A percentile compares a stretch with the other conserved stretches of the same genome.
phyloP scores from a whole-genome alignment of 2,888 invertebrate species.

The Scelioninae gen. 1 region DNA sequence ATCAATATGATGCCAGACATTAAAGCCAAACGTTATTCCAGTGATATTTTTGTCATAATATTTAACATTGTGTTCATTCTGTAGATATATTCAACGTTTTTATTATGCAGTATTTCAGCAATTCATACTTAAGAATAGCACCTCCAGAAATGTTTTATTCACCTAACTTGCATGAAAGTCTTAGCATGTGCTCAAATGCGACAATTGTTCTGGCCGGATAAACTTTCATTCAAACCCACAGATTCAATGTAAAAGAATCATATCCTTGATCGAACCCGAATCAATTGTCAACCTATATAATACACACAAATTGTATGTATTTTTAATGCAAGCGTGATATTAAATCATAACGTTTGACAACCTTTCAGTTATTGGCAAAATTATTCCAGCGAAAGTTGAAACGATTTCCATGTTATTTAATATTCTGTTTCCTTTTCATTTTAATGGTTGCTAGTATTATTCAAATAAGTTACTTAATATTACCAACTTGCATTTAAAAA shows the following conservation, averaged over 20 bases:
- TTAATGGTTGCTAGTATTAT: too few species aligned
- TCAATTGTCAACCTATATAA: not conserved
- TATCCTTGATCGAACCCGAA: conserved; percentile 14
- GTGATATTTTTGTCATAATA: too few species aligned
- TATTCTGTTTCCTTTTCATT: too few species aligned
- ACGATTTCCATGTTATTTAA: too few species aligned
- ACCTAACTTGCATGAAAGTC: conserved; percentile 5
- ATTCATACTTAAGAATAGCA: not conserved
- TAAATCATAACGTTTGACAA: not conserved
- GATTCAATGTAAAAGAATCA: conserved; percentile 27
- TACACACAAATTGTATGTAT: not conserved
- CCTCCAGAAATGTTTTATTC: not conserved
- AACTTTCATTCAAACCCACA: conserved; percentile 9
- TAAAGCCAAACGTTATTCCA: too few species aligned
- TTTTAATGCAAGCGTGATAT: not conserved
- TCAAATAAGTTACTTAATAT: too few species aligned
- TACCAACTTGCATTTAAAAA: not conserved
- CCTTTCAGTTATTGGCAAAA: not conserved
- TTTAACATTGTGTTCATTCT: too few species aligned
- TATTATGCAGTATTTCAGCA: not conserved
- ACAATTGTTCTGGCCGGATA: not conserved
- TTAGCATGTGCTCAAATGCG: conserved; percentile 11
- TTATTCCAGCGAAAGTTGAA: not conserved
- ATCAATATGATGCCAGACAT: too few species aligned
- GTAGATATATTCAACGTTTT: not conserved